Percentiles rank a stretch among this genome's conserved stretches.
Evolutionary conservation across 2,113 vertebrate genomes (phyloP).

Genomic region (Mobula hypostoma): DNA sequence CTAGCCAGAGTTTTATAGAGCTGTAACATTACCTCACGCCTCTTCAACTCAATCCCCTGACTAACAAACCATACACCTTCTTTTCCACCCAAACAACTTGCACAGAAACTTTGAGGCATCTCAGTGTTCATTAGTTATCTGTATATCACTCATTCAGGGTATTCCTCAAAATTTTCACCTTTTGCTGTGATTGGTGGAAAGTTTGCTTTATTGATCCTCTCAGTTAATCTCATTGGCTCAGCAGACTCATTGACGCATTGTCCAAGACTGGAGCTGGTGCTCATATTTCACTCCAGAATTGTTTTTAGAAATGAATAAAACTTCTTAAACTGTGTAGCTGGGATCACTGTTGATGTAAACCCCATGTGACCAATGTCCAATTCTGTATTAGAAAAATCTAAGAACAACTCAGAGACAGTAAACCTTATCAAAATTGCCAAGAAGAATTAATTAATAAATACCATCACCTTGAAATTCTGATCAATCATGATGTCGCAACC

Average conservation of each 20-base stretch:
- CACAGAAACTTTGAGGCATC: no score
- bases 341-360: neutral
- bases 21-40: no score
- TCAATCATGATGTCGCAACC: constrained; percentile 85
- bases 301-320: neutral
- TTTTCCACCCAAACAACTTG: no score
- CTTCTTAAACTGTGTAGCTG: neutral
- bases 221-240: neutral
- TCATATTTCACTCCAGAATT: neutral
- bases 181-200: neutral
- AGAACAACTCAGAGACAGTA: neutral
- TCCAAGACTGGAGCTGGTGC: neutral
- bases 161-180: neutral
- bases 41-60: no score
- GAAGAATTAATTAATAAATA: neutral
- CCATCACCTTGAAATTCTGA: constrained; percentile 74
- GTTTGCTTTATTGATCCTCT: neutral
- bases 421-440: neutral
- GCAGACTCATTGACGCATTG: neutral
- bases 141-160: neutral
- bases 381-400: no score
- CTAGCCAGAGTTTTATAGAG: no score
- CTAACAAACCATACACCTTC: no score
- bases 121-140: neutral
- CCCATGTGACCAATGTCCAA: neutral